phyloP scores from a whole-genome alignment of 1,140 invertebrate species.

The Palaemon carinicauda region DNA sequence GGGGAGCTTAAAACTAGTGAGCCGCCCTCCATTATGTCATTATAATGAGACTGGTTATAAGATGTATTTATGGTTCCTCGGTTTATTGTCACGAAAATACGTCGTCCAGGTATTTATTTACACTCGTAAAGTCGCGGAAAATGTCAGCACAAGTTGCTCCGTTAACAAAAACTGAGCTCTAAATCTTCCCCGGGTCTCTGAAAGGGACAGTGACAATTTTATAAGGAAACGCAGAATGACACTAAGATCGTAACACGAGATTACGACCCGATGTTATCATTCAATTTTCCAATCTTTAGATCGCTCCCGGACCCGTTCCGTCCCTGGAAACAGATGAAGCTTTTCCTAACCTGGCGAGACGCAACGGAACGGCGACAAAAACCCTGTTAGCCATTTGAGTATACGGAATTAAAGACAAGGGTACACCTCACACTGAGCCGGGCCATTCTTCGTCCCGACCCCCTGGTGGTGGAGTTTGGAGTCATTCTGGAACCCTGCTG shows the following conservation, averaged over 20 bases:
- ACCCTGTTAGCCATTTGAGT: conserved; percentile 54
- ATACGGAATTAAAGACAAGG: conserved; percentile 55
- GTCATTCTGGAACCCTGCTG: conserved; percentile 39
- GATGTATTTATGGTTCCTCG: conserved; percentile 35
- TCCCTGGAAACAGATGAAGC: neutral
- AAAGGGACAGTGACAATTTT: conserved; percentile 56
- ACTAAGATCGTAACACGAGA: conserved; percentile 52
- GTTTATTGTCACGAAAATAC: conserved; percentile 40
- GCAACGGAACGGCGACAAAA: conserved; percentile 35
- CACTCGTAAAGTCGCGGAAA: conserved; percentile 47
- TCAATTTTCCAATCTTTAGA: conserved; percentile 5
- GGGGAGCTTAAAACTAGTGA: conserved; percentile 5
- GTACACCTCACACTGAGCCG: conserved; percentile 51
- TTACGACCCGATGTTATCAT: conserved; percentile 28
- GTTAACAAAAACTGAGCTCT: conserved; percentile 42
- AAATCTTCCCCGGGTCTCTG: conserved; percentile 22
- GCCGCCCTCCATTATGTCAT: conserved; percentile 24
- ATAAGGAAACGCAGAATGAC: conserved; percentile 54
- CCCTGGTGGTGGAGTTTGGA: conserved; percentile 49
- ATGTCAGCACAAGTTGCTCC: conserved; percentile 37
- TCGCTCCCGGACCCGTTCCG: neutral
- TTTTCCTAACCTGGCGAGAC: conserved; percentile 18
- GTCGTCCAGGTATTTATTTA: conserved; percentile 27
- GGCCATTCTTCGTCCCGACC: conserved; percentile 46
- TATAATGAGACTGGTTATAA: conserved; percentile 28